Base-by-base conservation (phyloP, 2,113 vertebrate genomes). In the Beaufortia kweichowensis region DNA sequence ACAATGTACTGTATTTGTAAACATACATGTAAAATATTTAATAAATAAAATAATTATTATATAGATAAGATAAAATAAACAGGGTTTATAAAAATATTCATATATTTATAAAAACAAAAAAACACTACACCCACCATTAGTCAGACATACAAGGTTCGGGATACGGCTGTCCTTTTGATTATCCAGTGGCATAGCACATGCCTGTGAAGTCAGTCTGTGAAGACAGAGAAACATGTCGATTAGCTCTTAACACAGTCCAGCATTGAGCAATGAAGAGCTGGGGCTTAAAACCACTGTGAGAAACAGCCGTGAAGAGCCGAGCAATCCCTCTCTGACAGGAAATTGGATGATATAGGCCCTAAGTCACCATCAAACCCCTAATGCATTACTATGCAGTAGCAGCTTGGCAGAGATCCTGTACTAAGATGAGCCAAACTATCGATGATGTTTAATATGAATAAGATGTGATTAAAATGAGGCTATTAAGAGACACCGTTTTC, bases 111-210 rank as follows among this genome's bases (percentile, higher is more conserved):
- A 19, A 41, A 17, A 3, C 29, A 21, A 2, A 12, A 57, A 78
- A 78, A 39, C 1, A 71, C 9, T 35, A 77, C 43, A 46, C 78
- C 24, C 62, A 80, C 81, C 78, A 80, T 80, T 79, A 57, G 76
- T 71, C 56, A 78, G 64, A 68, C 39, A 76, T 65, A 64, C 60
- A 57, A 69, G 1, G 62, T 61, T 74, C 14, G 23, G 48, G 74
- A 77, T 68, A 64, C 48, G 43, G 66, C 26, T 50, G 78, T 80
- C 68, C 75, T 75, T 21, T 70, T 74, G 57, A 46, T 75, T 66
- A 73, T 80, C 56, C 72, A 56, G 69, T 55, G 65, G 70, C 65
- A 57, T 57, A 57, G 62, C 28, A 69, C 75, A 80, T 66, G 28
- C 60, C 41, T 59, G 9, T 43, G 55, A 7, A 53, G 46, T 26